A percentile compares a stretch with the other conserved stretches of the same genome.
phyloP scores from a whole-genome alignment of 1,140 invertebrate genomes.

The Atta texana region DNA sequence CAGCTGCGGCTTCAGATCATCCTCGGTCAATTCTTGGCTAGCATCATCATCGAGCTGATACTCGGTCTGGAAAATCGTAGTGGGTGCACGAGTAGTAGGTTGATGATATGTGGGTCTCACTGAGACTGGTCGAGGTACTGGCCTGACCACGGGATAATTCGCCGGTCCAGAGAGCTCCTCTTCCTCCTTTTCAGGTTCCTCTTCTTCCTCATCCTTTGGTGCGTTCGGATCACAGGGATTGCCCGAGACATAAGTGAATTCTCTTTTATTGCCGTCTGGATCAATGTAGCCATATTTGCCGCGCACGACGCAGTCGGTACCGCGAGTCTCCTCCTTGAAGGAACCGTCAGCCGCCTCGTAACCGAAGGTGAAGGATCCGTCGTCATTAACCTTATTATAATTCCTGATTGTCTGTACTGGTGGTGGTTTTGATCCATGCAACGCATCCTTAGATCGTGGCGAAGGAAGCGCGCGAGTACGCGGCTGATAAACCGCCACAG shows the following conservation, averaged over 20 bases:
- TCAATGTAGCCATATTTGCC: conserved; percentile 96
- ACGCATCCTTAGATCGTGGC: conserved; percentile 85
- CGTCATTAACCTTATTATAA: conserved; percentile 94
- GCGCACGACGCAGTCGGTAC: conserved; percentile 94
- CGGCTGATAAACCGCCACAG: conserved; percentile 81
- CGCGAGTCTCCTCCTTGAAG: conserved; percentile 95
- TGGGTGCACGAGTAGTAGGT: conserved; percentile 87
- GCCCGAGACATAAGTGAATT: conserved; percentile 96
- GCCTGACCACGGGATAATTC: conserved; percentile 88
- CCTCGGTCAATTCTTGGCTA: conserved; percentile 88
- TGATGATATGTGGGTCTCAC: conserved; percentile 83
- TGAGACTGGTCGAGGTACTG: conserved; percentile 79
- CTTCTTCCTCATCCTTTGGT: conserved; percentile 89
- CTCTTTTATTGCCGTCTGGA: conserved; percentile 94
- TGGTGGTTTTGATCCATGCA: conserved; percentile 88
- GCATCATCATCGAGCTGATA: conserved; percentile 88
- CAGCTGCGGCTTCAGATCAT: conserved; percentile 84
- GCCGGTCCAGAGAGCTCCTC: conserved; percentile 88
- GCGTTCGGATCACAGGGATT: conserved; percentile 95
- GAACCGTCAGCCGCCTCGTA: conserved; percentile 96
- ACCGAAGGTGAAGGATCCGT: conserved; percentile 95
- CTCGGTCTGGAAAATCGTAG: conserved; percentile 89
- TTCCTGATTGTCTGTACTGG: conserved; percentile 93
- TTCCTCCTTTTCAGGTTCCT: conserved; percentile 84
- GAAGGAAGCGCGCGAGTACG: conserved; percentile 82